Evolutionary conservation across 2,113 vertebrate species (phyloP).

Genomic region (Macquaria ambigua): DNA sequence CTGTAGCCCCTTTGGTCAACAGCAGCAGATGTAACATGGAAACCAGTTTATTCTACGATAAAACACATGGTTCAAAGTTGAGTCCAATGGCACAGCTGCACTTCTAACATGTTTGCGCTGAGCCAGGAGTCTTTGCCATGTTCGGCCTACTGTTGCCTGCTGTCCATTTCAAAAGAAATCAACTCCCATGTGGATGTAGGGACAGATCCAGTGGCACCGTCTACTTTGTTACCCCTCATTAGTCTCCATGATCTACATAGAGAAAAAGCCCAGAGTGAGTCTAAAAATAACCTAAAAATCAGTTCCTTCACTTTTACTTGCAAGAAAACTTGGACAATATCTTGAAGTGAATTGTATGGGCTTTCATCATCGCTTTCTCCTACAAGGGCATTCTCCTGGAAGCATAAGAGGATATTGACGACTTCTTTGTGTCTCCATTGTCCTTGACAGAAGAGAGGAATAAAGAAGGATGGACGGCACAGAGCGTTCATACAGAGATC

Average conservation of each 20-base stretch:
- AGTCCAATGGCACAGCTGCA: conserved; percentile 8
- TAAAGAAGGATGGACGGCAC: conserved; percentile 39
- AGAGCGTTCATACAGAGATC: conserved; percentile 43
- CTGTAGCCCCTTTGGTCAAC: conserved; percentile 9
- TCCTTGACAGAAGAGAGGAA: conserved; percentile 40
- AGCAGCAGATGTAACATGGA: conserved; percentile 1
- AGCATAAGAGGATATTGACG: conserved; percentile 36
- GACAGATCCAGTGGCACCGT: not conserved
- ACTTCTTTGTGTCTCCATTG: conserved; percentile 31
- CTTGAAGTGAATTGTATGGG: not conserved
- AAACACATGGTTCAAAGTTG: not conserved
- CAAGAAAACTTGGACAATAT: not conserved
- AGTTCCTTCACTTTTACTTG: not conserved
- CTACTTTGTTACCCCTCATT: conserved; percentile 9
- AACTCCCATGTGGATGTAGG: not conserved
- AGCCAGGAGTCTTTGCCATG: conserved; percentile 9
- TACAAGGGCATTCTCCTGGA: conserved; percentile 3
- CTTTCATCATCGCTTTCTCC: not conserved
- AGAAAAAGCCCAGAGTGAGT: not conserved
- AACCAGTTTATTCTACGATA: conserved; percentile 16
- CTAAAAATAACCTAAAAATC: not conserved
- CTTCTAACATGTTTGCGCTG: not conserved
- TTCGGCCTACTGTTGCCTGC: conserved; percentile 2
- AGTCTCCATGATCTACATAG: not conserved
- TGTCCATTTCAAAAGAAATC: conserved; percentile 14